Evolutionary conservation across 1,140 invertebrate genomes (phyloP).

Genomic region (Calosoma granatense): DNA sequence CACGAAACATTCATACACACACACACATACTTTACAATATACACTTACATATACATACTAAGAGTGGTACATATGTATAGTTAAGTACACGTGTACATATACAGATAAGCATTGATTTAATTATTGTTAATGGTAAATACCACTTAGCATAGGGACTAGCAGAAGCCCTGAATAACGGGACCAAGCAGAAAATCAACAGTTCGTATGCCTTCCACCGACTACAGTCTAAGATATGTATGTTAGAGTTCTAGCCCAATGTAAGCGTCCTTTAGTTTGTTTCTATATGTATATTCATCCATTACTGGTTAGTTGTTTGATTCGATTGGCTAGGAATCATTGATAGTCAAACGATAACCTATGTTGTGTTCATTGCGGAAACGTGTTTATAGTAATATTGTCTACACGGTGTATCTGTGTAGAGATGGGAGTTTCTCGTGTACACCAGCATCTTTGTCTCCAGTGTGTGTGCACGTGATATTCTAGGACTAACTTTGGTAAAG

Average conservation of each 20-base stretch:
- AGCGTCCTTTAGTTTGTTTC: background rate
- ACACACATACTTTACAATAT: too few species aligned
- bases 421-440: too few species aligned
- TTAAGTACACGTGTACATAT: background rate
- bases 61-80: background rate
- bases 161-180: background rate
- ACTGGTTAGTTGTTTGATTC: background rate
- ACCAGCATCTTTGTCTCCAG: too few species aligned
- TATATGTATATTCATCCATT: background rate
- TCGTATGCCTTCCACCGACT: constrained; percentile 6
- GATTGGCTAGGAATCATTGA: background rate
- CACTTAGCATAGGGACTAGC: background rate
- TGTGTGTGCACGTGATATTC: too few species aligned
- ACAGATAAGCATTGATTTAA: background rate
- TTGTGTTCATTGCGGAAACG: constrained; percentile 5
- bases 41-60: background rate
- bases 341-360: background rate
- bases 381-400: too few species aligned
- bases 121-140: background rate
- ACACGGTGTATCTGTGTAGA: too few species aligned
- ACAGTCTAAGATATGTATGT: background rate
- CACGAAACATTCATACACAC: too few species aligned
- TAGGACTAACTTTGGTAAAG: background rate
- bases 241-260: background rate
- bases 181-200: constrained; percentile 1